Percentiles rank a stretch among this genome's conserved stretches.
phyloP scores from a whole-genome alignment of 1,140 invertebrate species.

The Bombus polaris region DNA sequence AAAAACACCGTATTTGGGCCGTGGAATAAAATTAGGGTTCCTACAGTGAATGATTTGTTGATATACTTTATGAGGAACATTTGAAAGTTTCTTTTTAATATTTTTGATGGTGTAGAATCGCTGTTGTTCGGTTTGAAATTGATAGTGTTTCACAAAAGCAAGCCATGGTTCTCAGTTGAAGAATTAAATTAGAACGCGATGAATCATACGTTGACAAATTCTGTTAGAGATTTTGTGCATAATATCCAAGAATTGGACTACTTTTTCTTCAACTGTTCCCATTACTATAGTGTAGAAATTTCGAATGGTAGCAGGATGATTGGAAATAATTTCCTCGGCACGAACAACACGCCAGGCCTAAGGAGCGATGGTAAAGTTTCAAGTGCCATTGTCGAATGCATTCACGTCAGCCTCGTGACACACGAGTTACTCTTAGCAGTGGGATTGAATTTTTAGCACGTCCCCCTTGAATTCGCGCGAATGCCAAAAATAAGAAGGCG shows the following conservation, averaged over 20 bases:
- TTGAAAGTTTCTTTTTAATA: neutral
- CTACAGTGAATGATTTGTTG: neutral
- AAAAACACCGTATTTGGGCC: too few species aligned
- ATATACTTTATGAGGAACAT: neutral
- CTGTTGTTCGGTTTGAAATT: neutral
- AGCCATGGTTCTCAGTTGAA: too few species aligned
- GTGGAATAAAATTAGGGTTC: neutral
- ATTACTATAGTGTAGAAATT: neutral
- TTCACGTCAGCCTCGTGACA: slow-evolving; percentile 2
- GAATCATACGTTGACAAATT: too few species aligned
- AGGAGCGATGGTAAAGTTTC: neutral
- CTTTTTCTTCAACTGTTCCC: neutral
- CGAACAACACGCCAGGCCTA: neutral
- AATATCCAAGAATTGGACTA: neutral
- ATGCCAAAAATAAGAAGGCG: slow-evolving; percentile 59
- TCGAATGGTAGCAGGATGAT: neutral
- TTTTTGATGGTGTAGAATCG: neutral
- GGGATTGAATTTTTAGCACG: slow-evolving; percentile 27
- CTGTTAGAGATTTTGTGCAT: neutral
- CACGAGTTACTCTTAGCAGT: slow-evolving; percentile 20
- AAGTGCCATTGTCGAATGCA: neutral
- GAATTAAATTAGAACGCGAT: too few species aligned
- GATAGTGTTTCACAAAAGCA: too few species aligned
- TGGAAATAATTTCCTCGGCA: neutral
- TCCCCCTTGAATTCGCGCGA: slow-evolving; percentile 44